Conservation (phyloP, 2,797 vertebrate species). For the Bryconaethiops microstoma region DNA sequence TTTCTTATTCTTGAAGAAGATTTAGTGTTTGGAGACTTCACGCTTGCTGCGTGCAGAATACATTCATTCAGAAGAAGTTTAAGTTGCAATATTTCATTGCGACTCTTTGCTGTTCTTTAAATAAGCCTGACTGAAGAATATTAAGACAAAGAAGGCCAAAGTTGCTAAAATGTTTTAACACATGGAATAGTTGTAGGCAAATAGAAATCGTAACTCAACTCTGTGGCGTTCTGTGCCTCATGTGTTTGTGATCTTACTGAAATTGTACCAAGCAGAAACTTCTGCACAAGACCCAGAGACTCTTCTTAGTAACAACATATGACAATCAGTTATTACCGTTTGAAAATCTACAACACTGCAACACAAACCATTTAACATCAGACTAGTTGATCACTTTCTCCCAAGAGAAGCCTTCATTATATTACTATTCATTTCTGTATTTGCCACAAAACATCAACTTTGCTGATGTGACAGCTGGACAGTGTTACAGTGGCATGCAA, state of each 20-base stretch:
- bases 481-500: no score
- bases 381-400: neutral
- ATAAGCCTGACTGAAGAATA: slow-evolving; percentile 7
- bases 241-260: slow-evolving; percentile 9
- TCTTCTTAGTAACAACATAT: neutral
- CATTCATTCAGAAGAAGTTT: neutral
- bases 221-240: neutral
- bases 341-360: slow-evolving; percentile 1
- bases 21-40: slow-evolving; percentile 14
- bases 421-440: neutral
- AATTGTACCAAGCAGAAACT: neutral
- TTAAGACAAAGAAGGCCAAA: neutral
- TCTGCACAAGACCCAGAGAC: neutral
- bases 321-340: neutral
- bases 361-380: neutral
- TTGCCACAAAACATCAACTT: neutral
- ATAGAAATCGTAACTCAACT: neutral
- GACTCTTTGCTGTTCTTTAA: slow-evolving; percentile 5
- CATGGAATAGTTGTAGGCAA: neutral
- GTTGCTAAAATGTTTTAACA: slow-evolving; percentile 5
- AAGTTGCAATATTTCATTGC: slow-evolving; percentile 9
- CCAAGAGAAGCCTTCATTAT: slow-evolving; percentile 6
- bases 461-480: neutral
- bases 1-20: slow-evolving; percentile 18
- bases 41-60: slow-evolving; percentile 2